Evolutionary conservation across 2,888 invertebrate species (phyloP).

Genomic region (Spialia ferax): DNA sequence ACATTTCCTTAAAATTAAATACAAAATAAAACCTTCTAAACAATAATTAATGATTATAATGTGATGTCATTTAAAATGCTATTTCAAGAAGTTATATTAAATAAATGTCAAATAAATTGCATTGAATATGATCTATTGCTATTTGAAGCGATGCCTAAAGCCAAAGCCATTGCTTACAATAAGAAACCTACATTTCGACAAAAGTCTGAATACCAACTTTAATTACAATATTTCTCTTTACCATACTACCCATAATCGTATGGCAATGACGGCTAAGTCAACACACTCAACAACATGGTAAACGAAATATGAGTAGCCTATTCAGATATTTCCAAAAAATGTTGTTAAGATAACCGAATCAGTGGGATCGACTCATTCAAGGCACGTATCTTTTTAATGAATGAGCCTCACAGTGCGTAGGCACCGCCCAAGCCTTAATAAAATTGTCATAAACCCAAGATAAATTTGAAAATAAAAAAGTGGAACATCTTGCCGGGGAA

Average conservation of each 20-base stretch:
- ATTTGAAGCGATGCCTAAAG: too few species aligned
- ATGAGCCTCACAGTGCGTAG: constrained; percentile 67
- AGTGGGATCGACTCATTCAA: constrained; percentile 49
- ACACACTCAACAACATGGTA: constrained; percentile 24
- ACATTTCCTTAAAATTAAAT: too few species aligned
- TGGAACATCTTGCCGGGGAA: constrained; percentile 49
- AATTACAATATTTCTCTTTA: neutral
- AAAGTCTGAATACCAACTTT: too few species aligned
- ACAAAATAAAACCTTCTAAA: too few species aligned
- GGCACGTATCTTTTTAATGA: constrained; percentile 69
- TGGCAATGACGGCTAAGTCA: constrained; percentile 6
- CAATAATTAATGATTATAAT: too few species aligned
- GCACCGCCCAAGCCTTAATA: constrained; percentile 70
- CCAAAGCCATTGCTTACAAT: too few species aligned
- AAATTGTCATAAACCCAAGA: constrained; percentile 78
- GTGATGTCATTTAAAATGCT: too few species aligned
- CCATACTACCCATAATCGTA: neutral
- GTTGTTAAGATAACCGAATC: constrained; percentile 44
- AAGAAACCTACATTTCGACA: too few species aligned
- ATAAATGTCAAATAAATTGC: too few species aligned
- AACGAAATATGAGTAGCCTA: constrained; percentile 29
- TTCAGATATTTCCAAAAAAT: constrained; percentile 31
- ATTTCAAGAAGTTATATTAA: too few species aligned
- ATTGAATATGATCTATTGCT: too few species aligned
- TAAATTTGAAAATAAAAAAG: constrained; percentile 66